These are phyloP conservation scores for mouse (Mus musculus) DNA, from an alignment of 2,113 vertebrate genomes.

Conservation along the genomic window DNA sequence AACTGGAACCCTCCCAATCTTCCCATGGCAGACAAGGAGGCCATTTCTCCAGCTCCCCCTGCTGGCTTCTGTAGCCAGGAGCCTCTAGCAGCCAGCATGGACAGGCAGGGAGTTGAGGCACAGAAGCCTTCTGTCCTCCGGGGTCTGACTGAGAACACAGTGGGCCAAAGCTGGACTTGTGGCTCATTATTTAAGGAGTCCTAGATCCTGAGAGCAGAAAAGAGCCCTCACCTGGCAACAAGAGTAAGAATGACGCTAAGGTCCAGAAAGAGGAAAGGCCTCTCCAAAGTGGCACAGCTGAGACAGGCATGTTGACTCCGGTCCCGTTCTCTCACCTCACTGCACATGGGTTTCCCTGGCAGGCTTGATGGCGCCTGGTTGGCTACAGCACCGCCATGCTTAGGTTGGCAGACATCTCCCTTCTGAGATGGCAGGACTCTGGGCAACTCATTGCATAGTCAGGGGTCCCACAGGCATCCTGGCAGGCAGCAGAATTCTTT, in stretches of 20 bases:
- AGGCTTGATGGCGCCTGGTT: neutral
- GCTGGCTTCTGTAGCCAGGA: neutral
- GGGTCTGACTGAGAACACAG: neutral
- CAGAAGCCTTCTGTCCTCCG: neutral
- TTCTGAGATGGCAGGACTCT: conserved; percentile 32
- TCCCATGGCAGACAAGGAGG: neutral
- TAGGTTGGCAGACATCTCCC: neutral
- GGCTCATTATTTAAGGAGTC: neutral
- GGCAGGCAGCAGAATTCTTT: conserved; percentile 64
- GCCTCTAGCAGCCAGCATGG: neutral
- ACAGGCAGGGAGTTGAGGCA: neutral
- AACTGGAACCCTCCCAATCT: neutral
- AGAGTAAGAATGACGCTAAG: neutral
- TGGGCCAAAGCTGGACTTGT: neutral
- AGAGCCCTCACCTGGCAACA: neutral
- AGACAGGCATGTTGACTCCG: neutral
- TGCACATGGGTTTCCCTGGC: neutral
- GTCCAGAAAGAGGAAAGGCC: neutral
- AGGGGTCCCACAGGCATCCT: conserved; percentile 33
- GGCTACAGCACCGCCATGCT: neutral
- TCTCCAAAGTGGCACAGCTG: neutral
- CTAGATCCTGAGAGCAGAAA: neutral
- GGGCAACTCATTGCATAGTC: conserved; percentile 17
- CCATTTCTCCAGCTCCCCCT: neutral
- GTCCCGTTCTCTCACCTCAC: neutral